Conservation (phyloP, 2,113 vertebrate genomes). For the Myrmecobius fasciatus region DNA sequence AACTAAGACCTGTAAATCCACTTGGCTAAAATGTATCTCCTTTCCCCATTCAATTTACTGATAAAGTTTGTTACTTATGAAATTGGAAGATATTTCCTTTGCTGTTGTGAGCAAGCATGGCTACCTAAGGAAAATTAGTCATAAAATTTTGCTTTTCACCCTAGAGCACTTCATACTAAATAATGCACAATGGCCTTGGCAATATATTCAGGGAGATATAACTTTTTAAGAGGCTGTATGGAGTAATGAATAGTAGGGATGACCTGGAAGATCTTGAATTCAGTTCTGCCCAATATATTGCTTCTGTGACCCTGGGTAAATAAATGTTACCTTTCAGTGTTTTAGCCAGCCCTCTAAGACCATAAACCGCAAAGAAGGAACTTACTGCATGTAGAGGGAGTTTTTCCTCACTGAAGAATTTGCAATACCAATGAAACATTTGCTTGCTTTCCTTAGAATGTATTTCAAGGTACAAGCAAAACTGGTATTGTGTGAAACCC, state of each 20-base stretch:
- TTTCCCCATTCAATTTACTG: constrained; percentile 11
- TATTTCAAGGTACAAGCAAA: not conserved
- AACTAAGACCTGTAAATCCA: constrained; percentile 11
- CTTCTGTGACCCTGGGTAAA: not conserved
- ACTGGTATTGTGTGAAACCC: not conserved
- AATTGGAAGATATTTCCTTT: constrained; percentile 15
- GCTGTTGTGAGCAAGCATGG: not conserved
- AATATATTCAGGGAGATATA: not conserved
- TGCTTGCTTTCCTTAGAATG: not conserved
- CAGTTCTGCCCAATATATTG: not conserved
- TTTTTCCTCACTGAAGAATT: not conserved
- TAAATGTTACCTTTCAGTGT: not conserved
- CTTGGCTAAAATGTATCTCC: constrained; percentile 9
- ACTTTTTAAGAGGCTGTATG: not conserved
- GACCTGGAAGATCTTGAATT: not conserved
- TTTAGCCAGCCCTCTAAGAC: not conserved
- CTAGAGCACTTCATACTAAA: not conserved
- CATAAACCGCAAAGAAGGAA: not conserved
- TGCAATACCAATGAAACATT: not conserved
- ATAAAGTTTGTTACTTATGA: not conserved
- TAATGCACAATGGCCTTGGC: not conserved
- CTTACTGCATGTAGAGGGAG: not conserved
- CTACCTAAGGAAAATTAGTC: not conserved
- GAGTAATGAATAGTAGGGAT: not conserved
- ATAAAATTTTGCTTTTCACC: not conserved